A percentile compares a stretch with the other conserved stretches of the same genome.
phyloP scores from a whole-genome alignment of 2,888 invertebrate genomes.

The Nymphalis c-album region DNA sequence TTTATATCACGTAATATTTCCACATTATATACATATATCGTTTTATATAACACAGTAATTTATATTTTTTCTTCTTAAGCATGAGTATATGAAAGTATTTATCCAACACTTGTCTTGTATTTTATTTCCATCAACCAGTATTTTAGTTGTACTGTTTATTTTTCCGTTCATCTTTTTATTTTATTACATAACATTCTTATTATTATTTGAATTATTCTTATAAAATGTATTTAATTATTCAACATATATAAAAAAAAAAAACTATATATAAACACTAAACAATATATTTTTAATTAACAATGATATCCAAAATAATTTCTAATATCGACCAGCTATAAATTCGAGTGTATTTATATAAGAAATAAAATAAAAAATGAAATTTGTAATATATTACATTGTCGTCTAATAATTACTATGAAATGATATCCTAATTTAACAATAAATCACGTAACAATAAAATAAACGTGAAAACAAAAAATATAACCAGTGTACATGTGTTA shows the following conservation, averaged over 20 bases:
- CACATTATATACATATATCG: constrained; percentile 32
- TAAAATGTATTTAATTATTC: constrained; percentile 10
- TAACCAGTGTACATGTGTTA: constrained; percentile 1
- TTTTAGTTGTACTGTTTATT: constrained; percentile 19
- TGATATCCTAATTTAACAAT: background rate
- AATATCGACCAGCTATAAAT: background rate
- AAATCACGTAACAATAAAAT: background rate
- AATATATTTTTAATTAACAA: background rate
- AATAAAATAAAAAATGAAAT: too few species aligned
- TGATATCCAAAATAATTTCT: too few species aligned
- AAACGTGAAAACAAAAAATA: background rate
- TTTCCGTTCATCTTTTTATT: constrained; percentile 20
- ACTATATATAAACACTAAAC: constrained; percentile 9
- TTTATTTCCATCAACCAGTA: constrained; percentile 16
- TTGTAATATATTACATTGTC: background rate
- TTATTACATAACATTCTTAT: constrained; percentile 24
- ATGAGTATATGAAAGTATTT: constrained; percentile 37
- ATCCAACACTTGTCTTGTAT: constrained; percentile 25
- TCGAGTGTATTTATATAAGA: too few species aligned
- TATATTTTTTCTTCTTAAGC: constrained; percentile 35
- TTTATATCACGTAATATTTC: constrained; percentile 33
- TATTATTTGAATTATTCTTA: constrained; percentile 18
- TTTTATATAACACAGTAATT: constrained; percentile 30
- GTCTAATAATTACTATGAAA: background rate
- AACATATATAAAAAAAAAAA: constrained; percentile 2